Percentiles rank a stretch among this genome's conserved stretches.
Evolutionary conservation across 2,888 invertebrate species (phyloP).

Genomic region (Venusia cambrica): DNA sequence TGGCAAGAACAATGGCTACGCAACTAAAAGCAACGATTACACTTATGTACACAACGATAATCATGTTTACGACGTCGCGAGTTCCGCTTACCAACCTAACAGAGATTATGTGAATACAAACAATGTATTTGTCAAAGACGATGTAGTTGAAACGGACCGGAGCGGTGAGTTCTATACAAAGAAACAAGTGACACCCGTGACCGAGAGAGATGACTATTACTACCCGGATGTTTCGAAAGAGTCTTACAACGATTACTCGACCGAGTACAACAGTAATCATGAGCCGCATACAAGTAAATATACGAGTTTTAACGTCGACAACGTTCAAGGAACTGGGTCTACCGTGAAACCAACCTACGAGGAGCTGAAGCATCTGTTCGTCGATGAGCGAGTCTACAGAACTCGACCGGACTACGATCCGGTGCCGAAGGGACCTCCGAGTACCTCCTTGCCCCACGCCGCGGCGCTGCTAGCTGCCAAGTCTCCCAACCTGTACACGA

Average conservation of each 20-base stretch:
- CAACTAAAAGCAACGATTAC: constrained; percentile 11
- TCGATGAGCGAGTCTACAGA: constrained; percentile 39
- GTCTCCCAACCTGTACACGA: constrained; percentile 51
- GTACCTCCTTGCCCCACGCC: constrained; percentile 36
- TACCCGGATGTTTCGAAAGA: constrained; percentile 58
- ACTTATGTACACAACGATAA: constrained; percentile 7
- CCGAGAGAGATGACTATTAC: constrained; percentile 26
- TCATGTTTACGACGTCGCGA: constrained; percentile 20
- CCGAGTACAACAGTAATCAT: constrained; percentile 48
- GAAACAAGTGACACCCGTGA: constrained; percentile 16
- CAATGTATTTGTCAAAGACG: constrained; percentile 20
- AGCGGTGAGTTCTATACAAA: constrained; percentile 25
- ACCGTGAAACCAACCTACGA: constrained; percentile 46
- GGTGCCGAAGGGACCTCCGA: constrained; percentile 43
- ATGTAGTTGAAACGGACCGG: constrained; percentile 29
- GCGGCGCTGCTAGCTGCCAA: constrained; percentile 46
- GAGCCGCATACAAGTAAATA: constrained; percentile 56
- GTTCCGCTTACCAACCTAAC: not conserved
- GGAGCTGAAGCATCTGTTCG: constrained; percentile 52
- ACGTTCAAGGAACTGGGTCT: constrained; percentile 23
- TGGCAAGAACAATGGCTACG: no score
- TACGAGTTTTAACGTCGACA: constrained; percentile 32
- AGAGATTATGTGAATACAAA: not conserved
- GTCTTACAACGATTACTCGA: constrained; percentile 56
- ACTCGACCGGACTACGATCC: constrained; percentile 35